Percentiles rank a stretch among this genome's conserved stretches.
Conservation (phyloP, 2,113 vertebrate genomes). For the Vidua chalybeata region DNA sequence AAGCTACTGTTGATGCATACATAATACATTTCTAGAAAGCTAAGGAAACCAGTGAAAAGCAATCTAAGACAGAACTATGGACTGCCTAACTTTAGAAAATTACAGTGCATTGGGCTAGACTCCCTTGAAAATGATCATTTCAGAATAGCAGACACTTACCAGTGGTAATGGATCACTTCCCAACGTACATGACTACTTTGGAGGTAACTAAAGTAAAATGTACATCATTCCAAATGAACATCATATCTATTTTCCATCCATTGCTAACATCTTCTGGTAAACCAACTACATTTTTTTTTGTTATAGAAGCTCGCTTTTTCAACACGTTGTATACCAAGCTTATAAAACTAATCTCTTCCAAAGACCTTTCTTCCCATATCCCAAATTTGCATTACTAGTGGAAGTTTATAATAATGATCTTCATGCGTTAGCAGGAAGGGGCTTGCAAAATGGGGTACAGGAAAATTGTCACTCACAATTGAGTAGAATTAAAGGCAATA, state of each 20-base stretch:
- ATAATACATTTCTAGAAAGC: conserved; percentile 1
- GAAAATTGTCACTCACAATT: background rate
- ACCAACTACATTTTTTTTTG: background rate
- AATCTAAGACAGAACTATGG: background rate
- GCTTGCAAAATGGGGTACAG: background rate
- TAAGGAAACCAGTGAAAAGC: background rate
- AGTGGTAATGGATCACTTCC: background rate
- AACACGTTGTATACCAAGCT: background rate
- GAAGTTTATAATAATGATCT: background rate
- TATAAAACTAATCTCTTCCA: background rate
- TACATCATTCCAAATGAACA: background rate
- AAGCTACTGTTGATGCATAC: background rate
- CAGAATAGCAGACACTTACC: background rate
- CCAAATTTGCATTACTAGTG: background rate
- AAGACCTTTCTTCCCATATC: background rate
- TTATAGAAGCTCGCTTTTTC: background rate
- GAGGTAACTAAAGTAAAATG: background rate
- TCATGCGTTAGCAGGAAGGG: background rate
- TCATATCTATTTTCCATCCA: background rate
- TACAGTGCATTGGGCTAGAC: background rate
- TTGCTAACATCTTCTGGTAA: background rate
- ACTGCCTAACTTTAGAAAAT: background rate
- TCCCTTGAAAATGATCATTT: background rate
- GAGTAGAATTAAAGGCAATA: background rate
- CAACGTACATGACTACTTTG: background rate